Conservation (phyloP, 1,140 invertebrate species). For the Pantala flavescens region DNA sequence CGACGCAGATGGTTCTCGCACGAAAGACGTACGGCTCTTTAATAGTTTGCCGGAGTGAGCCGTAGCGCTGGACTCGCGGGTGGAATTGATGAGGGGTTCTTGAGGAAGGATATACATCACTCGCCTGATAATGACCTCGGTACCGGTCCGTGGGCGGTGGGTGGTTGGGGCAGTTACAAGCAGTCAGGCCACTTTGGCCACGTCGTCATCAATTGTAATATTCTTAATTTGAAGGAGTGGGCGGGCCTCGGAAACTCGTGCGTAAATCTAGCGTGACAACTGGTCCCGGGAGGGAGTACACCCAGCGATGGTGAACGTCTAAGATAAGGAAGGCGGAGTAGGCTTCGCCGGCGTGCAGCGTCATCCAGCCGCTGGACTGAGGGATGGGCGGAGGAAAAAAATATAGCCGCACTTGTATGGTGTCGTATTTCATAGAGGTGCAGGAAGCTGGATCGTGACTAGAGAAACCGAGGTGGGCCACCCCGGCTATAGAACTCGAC, state of each 20-base stretch:
- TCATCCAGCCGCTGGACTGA: no score
- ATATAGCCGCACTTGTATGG: no score
- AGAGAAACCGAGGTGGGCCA: no score
- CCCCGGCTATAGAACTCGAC: no score
- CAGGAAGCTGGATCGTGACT: no score
- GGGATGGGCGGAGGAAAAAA: no score
- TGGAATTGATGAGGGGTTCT: not conserved
- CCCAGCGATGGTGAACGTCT: no score
- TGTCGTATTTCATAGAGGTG: no score
- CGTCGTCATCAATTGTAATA: not conserved
- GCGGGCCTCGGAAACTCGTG: not conserved
- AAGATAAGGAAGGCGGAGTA: no score
- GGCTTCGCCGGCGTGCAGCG: no score
- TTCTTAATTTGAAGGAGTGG: constrained; percentile 6
- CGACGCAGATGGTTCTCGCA: not conserved
- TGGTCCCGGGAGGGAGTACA: not conserved
- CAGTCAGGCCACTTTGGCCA: not conserved
- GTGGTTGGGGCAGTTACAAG: not conserved
- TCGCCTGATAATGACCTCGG: not conserved
- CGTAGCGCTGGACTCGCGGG: not conserved
- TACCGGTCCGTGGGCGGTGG: not conserved
- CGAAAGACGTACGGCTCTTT: not conserved
- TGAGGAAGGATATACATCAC: not conserved
- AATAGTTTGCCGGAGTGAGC: not conserved
- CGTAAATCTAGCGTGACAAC: not conserved